Percentiles rank a stretch among this genome's conserved stretches.
Evolutionary conservation across 2,888 invertebrate species (phyloP).

Genomic region (Lomographa bimaculata): DNA sequence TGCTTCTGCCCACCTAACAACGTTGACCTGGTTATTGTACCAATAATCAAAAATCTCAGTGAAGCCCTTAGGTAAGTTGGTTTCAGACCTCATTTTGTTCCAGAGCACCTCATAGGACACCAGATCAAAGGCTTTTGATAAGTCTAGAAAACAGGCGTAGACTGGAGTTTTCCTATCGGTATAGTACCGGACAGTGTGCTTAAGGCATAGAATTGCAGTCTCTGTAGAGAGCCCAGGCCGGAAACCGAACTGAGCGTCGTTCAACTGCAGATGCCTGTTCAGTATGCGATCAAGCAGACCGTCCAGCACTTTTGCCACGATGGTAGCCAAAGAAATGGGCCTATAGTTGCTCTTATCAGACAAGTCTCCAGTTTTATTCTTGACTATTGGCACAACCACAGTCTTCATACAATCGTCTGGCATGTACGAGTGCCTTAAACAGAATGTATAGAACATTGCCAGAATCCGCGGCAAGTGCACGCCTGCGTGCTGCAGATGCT

Average conservation of each 20-base stretch:
- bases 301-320: background rate
- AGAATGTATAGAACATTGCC: background rate
- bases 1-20: background rate
- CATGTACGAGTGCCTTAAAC: background rate
- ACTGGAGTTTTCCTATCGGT: conserved; percentile 3
- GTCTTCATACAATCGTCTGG: background rate
- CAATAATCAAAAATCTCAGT: background rate
- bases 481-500: conserved; percentile 1
- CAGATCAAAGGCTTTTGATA: conserved; percentile 17
- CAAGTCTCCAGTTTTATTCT: background rate
- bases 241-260: conserved; percentile 5
- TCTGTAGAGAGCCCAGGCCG: conserved; percentile 9
- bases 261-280: background rate
- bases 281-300: background rate
- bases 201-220: conserved; percentile 13
- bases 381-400: conserved; percentile 1
- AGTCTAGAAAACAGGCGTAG: conserved; percentile 15
- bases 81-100: background rate
- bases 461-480: background rate
- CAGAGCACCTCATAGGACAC: conserved; percentile 6
- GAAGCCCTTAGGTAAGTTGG: background rate
- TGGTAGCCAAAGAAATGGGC: background rate
- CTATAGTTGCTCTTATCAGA: background rate
- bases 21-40: background rate
- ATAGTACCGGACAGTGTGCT: conserved; percentile 17